Evolutionary conservation across 2,113 vertebrate species (phyloP).

Genomic region (Alligator mississippiensis): DNA sequence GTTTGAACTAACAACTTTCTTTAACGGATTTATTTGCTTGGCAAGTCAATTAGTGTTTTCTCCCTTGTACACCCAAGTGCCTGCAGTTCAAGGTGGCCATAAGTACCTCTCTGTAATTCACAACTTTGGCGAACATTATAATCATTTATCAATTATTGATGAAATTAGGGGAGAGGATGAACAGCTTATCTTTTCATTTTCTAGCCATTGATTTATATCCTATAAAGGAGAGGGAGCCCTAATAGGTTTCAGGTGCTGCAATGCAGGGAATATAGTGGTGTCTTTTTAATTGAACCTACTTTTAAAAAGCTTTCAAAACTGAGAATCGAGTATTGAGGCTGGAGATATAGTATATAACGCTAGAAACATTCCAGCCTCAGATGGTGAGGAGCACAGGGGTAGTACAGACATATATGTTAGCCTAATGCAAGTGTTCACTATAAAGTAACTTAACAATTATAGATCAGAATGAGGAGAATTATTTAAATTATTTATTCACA

Average conservation of each 20-base stretch:
- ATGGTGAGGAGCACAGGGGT: background rate
- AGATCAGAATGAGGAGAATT: background rate
- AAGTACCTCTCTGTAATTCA: background rate
- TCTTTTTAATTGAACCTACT: too few relatives aligned
- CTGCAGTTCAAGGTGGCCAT: background rate
- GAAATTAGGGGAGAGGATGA: background rate
- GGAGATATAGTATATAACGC: too few relatives aligned
- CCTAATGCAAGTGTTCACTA: background rate
- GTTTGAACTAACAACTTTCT: background rate
- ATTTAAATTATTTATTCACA: slow-evolving; percentile 33
- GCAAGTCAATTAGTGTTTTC: background rate
- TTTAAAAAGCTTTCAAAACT: too few relatives aligned
- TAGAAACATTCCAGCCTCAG: background rate
- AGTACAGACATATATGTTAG: rapidly evolving
- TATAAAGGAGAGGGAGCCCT: background rate
- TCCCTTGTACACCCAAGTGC: background rate
- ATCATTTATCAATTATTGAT: background rate
- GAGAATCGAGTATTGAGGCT: too few relatives aligned
- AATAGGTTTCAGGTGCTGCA: background rate
- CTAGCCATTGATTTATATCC: background rate
- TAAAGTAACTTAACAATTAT: background rate
- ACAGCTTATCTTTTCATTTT: background rate
- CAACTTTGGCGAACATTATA: background rate
- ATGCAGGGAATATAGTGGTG: background rate
- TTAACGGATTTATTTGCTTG: background rate